Percentiles rank a stretch among this genome's conserved stretches.
Evolutionary conservation across 2,888 invertebrate species (phyloP).

Genomic region (Ariolimax columbianus): DNA sequence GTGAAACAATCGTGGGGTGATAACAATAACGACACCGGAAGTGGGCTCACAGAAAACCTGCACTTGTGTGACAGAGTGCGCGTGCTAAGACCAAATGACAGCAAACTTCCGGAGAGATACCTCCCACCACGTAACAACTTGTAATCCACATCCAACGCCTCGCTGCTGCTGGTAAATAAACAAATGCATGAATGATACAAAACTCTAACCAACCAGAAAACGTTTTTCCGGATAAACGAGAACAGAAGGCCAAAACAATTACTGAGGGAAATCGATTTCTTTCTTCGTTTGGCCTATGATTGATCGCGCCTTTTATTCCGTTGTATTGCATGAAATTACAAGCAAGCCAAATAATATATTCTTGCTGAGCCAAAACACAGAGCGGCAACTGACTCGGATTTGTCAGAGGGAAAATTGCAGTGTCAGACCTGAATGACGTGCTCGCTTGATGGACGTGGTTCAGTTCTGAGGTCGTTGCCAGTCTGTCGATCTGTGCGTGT

Average conservation of each 20-base stretch:
- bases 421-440: slow-evolving; percentile 5
- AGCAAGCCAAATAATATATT: slow-evolving; percentile 31
- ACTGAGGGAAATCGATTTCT: slow-evolving; percentile 22
- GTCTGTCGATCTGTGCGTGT: background rate
- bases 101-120: slow-evolving; percentile 1
- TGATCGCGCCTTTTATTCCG: slow-evolving; percentile 12
- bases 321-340: slow-evolving; percentile 26
- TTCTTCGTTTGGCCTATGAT: slow-evolving; percentile 28
- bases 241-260: slow-evolving; percentile 28
- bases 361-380: slow-evolving; percentile 18
- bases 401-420: slow-evolving; percentile 8
- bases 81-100: background rate
- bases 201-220: slow-evolving; percentile 19
- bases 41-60: background rate
- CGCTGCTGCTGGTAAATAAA: background rate
- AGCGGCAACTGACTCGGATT: slow-evolving; percentile 2
- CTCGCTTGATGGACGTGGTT: background rate
- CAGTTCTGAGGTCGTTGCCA: background rate
- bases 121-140: background rate
- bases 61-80: background rate
- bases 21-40: background rate
- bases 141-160: slow-evolving; percentile 1
- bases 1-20: background rate
- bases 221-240: slow-evolving; percentile 24
- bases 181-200: slow-evolving; percentile 20